A percentile compares a stretch with the other conserved stretches of the same genome.
Evolutionary conservation across 1,140 invertebrate genomes (phyloP).

Genomic region (Meloidogyne chitwoodi): DNA sequence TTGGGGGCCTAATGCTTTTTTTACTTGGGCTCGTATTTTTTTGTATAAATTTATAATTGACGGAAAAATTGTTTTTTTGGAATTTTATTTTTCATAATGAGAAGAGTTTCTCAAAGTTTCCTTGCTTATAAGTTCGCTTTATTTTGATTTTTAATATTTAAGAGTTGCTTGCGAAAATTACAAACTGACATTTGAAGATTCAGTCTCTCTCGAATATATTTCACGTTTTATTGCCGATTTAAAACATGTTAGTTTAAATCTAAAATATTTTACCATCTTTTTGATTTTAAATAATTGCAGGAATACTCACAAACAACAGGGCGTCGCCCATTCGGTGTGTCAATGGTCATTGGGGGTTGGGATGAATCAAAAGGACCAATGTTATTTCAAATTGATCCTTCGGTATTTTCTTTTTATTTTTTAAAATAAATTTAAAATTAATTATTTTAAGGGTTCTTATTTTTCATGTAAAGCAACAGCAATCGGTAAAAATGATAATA

Average conservation of each 20-base stretch:
- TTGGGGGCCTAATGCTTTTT: too few species aligned
- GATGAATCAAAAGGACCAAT: constrained; percentile 73
- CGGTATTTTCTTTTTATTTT: constrained; percentile 62
- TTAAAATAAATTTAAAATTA: constrained; percentile 8
- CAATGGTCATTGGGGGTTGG: constrained; percentile 94
- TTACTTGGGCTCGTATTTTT: too few species aligned
- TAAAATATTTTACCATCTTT: neutral
- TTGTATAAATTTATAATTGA: too few species aligned
- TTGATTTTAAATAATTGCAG: constrained; percentile 67
- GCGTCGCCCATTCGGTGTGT: constrained; percentile 94
- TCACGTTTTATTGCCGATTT: constrained; percentile 82
- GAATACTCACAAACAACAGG: constrained; percentile 99
- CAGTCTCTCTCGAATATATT: constrained; percentile 97
- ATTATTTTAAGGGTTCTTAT: constrained; percentile 75
- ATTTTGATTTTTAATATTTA: too few species aligned
- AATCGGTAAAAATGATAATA: constrained; percentile 96
- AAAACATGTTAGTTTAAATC: constrained; percentile 65
- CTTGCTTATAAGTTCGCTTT: too few species aligned
- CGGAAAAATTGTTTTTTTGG: too few species aligned
- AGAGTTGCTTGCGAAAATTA: constrained; percentile 97
- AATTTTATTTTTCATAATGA: too few species aligned
- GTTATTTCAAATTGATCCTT: constrained; percentile 81
- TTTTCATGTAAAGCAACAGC: constrained; percentile 99
- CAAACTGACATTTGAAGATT: constrained; percentile 95
- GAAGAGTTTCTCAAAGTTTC: too few species aligned